These are phyloP conservation scores for Drosophila leonis DNA, from an alignment of 2,888 invertebrate genomes.

Conservation along the genomic window DNA sequence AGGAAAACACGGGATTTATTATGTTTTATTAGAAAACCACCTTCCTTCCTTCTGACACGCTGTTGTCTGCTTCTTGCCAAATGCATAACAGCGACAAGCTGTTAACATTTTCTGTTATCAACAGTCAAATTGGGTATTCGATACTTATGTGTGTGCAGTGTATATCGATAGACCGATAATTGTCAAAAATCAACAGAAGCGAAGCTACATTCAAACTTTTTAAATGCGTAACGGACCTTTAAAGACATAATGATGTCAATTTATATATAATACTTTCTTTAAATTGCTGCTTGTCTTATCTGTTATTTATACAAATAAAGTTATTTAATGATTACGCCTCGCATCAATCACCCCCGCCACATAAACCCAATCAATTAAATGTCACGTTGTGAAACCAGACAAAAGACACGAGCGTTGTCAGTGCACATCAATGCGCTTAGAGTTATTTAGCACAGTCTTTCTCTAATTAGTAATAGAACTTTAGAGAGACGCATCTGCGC, in stretches of 20 bases:
- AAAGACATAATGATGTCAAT: not conserved
- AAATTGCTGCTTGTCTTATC: not conserved
- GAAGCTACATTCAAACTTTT: not conserved
- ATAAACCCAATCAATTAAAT: conserved; percentile 31
- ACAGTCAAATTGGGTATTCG: conserved; percentile 6
- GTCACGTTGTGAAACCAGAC: conserved; percentile 25
- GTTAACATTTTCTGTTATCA: conserved; percentile 7
- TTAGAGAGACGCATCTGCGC: conserved; percentile 54
- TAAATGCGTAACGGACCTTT: conserved; percentile 1
- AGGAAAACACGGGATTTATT: not conserved
- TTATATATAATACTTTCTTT: not conserved
- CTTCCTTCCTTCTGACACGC: conserved; percentile 11
- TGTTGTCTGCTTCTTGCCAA: conserved; percentile 3
- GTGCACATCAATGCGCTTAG: conserved; percentile 18
- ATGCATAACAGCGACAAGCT: not conserved
- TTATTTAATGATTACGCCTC: not conserved
- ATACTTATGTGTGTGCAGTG: not conserved
- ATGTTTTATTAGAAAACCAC: not conserved
- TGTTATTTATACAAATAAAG: not conserved
- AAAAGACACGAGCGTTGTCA: conserved; percentile 8
- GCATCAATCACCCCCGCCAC: not conserved
- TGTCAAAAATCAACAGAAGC: not conserved
- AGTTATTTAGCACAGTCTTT: conserved; percentile 68
- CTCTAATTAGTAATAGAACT: conserved; percentile 61
- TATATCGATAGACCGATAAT: conserved; percentile 16